Conservation (phyloP, 2,797 vertebrate genomes). For the Atherinosoma microstoma region DNA sequence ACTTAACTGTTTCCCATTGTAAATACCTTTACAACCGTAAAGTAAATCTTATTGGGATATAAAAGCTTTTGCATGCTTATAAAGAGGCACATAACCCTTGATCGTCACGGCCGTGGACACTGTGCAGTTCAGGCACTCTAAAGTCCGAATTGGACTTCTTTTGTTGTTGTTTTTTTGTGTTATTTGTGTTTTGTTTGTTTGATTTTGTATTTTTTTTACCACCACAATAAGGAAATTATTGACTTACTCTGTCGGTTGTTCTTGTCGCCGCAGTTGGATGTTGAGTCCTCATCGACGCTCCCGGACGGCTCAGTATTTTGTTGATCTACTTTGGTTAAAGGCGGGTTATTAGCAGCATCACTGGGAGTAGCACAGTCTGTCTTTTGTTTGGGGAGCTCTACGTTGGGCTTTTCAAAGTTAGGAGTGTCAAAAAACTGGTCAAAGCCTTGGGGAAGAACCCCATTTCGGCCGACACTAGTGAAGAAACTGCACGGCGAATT, state of each 20-base stretch:
- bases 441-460: conserved; percentile 96
- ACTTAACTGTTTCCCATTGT: conserved; percentile 93
- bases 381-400: conserved; percentile 85
- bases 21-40: conserved; percentile 97
- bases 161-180: conserved; percentile 3
- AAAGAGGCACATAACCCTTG: conserved; percentile 93
- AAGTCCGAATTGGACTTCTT: conserved; percentile 42
- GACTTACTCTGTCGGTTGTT: conserved; percentile 90
- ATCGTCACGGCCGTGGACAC: conserved; percentile 84
- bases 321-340: conserved; percentile 81
- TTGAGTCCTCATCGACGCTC: conserved; percentile 86
- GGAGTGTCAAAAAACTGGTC: conserved; percentile 95
- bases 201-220: not conserved
- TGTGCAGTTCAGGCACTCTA: conserved; percentile 6
- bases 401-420: conserved; percentile 78
- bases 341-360: conserved; percentile 81
- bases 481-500: conserved; percentile 91
- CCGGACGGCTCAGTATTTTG: conserved; percentile 86
- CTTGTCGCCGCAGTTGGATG: conserved; percentile 92
- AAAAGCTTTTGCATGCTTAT: conserved; percentile 98
- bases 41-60: conserved; percentile 97
- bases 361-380: conserved; percentile 84
- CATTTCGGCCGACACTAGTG: conserved; percentile 91
- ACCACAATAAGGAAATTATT: conserved; percentile 42
- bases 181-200: no score